Base-by-base conservation (phyloP, 2,113 vertebrate genomes). In the Pyxicephalus adspersus region DNA sequence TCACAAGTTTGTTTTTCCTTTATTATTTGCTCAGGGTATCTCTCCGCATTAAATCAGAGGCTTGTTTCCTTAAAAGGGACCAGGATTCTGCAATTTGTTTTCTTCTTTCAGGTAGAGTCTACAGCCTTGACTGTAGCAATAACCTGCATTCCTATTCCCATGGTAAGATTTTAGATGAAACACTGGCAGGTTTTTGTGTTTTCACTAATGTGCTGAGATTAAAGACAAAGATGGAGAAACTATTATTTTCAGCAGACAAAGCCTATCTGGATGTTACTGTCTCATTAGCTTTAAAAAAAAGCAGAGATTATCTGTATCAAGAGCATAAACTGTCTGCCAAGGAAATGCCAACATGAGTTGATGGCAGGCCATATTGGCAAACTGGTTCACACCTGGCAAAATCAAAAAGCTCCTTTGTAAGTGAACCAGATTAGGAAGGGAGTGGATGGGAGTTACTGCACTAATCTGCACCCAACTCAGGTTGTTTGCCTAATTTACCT, bases 231-330 rank as follows among this genome's bases (percentile, higher is more conserved):
- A n/a, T n/a, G n/a, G n/a, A n/a, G n/a, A n/a, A n/a, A n/a, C n/a
- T n/a, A n/a, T n/a, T n/a, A n/a, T n/a, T n/a, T n/a, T n/a, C n/a
- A n/a, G n/a, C n/a, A n/a, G n/a, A n/a, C n/a, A n/a, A n/a, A n/a
- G n/a, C n/a, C n/a, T n/a, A n/a, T n/a, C n/a, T n/a, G n/a, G n/a
- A n/a, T n/a, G n/a, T n/a, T n/a, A n/a, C n/a, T n/a, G n/a, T n/a
- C n/a, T n/a, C n/a, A n/a, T 1, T 84, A 97, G 95, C 96, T 89
- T 79, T 86, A 82, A 96, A 89, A 64, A 94, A 88, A 75, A 97
- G 86, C 76, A 89, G 0, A 88, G 86, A 3, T 87, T 90, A 13
- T 76, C 76, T 34, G 19, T 29, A 63, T 94, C 91, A 67, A 97
- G 76, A 0, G 65, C 65, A 61, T 92, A 95, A 71, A 95, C 84